These are phyloP conservation scores for Apotomis betuletana DNA, from an alignment of 2,888 invertebrate species.

Conservation along the genomic window DNA sequence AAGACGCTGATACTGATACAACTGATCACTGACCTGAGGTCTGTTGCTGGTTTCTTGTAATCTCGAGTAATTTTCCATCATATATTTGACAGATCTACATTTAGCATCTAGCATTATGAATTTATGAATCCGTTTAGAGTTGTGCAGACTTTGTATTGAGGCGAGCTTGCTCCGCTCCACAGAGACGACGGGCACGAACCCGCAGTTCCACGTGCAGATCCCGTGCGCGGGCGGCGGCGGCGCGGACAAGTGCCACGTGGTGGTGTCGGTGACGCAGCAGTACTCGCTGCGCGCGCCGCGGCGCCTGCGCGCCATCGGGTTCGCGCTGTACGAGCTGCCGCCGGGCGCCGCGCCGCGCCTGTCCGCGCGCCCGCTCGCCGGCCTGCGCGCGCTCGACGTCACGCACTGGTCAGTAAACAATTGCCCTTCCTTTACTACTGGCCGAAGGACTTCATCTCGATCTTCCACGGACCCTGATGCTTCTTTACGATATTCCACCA, in stretches of 20 bases:
- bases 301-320: constrained; percentile 85
- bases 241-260: constrained; percentile 87
- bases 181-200: constrained; percentile 88
- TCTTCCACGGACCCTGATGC: too few relatives aligned
- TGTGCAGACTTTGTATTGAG: too few relatives aligned
- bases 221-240: constrained; percentile 69
- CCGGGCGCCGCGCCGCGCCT: constrained; percentile 73
- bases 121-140: too few relatives aligned
- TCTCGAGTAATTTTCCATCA: too few relatives aligned
- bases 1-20: too few relatives aligned
- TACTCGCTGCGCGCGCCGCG: constrained; percentile 78
- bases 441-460: too few relatives aligned
- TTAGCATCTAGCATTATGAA: too few relatives aligned
- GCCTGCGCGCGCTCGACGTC: constrained; percentile 83
- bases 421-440: constrained; percentile 56
- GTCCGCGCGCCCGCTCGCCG: constrained; percentile 5
- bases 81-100: too few relatives aligned
- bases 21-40: too few relatives aligned
- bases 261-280: constrained; percentile 87
- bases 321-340: constrained; percentile 88
- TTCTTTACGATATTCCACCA: too few relatives aligned
- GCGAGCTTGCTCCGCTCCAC: constrained; percentile 32
- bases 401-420: constrained; percentile 85
- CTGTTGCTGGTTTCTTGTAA: too few relatives aligned
- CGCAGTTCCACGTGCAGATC: constrained; percentile 87